Percentiles rank a stretch among this genome's conserved stretches.
Evolutionary conservation across 1,140 invertebrate genomes (phyloP).

Genomic region (Mesaphorura yosii): DNA sequence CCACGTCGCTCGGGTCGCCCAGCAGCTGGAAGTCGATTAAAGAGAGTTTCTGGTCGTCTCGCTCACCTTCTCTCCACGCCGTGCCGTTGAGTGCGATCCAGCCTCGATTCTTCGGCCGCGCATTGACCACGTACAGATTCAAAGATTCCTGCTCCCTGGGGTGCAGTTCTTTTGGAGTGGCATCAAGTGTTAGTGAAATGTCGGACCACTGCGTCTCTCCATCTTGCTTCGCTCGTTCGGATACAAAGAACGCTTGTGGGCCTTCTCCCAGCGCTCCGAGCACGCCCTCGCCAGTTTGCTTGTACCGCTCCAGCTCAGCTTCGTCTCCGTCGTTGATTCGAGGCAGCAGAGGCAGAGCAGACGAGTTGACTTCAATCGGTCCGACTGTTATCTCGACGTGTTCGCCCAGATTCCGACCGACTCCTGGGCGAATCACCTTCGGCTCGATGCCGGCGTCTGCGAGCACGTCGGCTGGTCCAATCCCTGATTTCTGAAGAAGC

Average conservation of each 20-base stretch:
- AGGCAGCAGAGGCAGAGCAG: not conserved
- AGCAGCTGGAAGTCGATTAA: slow-evolving; percentile 8
- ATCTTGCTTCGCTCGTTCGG: not conserved
- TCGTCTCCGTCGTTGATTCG: not conserved
- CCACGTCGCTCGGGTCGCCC: not conserved
- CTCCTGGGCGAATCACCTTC: slow-evolving; percentile 35
- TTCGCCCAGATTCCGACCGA: slow-evolving; percentile 34
- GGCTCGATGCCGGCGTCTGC: too few relatives aligned
- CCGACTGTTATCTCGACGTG: not conserved
- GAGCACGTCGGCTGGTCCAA: too few relatives aligned
- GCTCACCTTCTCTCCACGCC: not conserved
- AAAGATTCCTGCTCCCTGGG: not conserved
- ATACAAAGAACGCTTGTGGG: not conserved
- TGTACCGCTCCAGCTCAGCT: not conserved
- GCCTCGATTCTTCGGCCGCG: not conserved
- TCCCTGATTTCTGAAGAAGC: slow-evolving; percentile 1
- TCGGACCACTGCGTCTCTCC: too few relatives aligned
- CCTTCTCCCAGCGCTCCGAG: not conserved
- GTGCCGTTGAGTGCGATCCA: not conserved
- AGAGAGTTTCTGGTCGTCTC: slow-evolving; percentile 4
- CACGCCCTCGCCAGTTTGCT: not conserved
- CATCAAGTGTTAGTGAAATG: not conserved
- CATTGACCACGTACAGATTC: not conserved
- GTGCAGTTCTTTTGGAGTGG: not conserved
- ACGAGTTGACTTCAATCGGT: not conserved